These are phyloP conservation scores for Galagoides demidoff DNA, from an alignment of 2,797 vertebrate genomes.

Conservation along the genomic window DNA sequence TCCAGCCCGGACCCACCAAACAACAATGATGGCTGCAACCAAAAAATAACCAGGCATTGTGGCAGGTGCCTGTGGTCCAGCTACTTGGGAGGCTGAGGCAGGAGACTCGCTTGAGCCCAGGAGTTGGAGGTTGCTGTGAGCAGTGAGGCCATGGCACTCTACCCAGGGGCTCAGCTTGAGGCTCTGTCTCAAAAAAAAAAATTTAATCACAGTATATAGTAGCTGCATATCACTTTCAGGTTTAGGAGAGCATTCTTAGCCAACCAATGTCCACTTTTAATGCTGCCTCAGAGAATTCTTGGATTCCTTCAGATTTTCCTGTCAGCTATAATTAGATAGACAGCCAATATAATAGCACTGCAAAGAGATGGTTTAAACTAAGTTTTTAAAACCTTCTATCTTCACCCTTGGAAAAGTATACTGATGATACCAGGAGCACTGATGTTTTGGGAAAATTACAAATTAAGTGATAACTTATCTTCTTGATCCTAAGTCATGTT, in stretches of 20 bases:
- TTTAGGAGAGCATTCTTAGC: background rate
- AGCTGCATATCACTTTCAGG: background rate
- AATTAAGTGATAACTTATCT: background rate
- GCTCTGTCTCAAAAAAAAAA: no score
- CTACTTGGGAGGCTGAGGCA: no score
- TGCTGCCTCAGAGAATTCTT: slow-evolving; percentile 29
- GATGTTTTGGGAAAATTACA: background rate
- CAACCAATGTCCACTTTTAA: background rate
- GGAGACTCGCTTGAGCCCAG: no score
- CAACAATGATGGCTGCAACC: no score
- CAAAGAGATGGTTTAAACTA: slow-evolving; percentile 36
- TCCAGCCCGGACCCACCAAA: no score
- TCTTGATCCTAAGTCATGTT: slow-evolving; percentile 6
- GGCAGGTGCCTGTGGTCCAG: no score
- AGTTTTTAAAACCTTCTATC: slow-evolving; percentile 48
- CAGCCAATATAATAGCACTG: background rate
- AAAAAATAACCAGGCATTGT: no score
- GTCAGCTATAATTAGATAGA: slow-evolving; percentile 16
- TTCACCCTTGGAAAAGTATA: background rate
- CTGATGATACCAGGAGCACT: background rate
- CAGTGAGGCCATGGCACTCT: no score
- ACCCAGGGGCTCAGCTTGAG: no score
- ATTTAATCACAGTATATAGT: slow-evolving; percentile 3
- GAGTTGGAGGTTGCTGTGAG: no score
- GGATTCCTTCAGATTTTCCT: slow-evolving; percentile 36